Conservation (phyloP, 2,888 invertebrate genomes). For the Epinotia bilunana region DNA sequence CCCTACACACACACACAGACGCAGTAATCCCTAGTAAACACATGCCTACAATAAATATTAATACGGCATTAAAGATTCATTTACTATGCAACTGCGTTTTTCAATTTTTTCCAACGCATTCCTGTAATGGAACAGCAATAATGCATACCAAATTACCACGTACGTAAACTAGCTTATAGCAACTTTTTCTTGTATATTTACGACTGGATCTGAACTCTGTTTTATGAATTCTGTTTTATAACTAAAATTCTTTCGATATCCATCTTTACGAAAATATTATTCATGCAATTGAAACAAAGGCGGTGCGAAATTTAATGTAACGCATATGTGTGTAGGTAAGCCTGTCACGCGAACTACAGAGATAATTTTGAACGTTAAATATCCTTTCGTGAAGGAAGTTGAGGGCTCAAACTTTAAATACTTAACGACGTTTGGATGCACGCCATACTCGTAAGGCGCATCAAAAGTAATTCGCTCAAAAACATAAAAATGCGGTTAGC, state of each 20-base stretch:
- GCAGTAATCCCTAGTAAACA: constrained; percentile 72
- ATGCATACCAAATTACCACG: constrained; percentile 45
- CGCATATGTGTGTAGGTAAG: constrained; percentile 55
- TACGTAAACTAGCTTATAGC: constrained; percentile 29
- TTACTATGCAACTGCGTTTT: constrained; percentile 63
- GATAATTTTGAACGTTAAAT: constrained; percentile 58
- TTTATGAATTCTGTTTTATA: constrained; percentile 44
- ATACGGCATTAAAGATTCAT: constrained; percentile 61
- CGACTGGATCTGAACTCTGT: constrained; percentile 24
- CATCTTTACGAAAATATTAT: constrained; percentile 58
- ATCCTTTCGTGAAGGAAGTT: constrained; percentile 75
- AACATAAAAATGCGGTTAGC: constrained; percentile 15
- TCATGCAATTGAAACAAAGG: constrained; percentile 62
- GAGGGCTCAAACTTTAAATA: constrained; percentile 67
- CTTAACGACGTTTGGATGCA: constrained; percentile 68
- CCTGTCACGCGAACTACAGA: constrained; percentile 63
- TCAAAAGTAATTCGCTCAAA: constrained; percentile 36
- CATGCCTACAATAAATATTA: constrained; percentile 72
- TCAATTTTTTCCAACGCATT: constrained; percentile 56
- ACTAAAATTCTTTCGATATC: constrained; percentile 60
- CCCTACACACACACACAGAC: constrained; percentile 37
- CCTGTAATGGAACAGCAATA: constrained; percentile 44
- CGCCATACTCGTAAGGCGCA: constrained; percentile 51
- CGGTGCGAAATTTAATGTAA: constrained; percentile 56
- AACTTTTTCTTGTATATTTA: constrained; percentile 38